Base-by-base conservation (phyloP, 2,113 vertebrate species). In the Origma solitaria region DNA sequence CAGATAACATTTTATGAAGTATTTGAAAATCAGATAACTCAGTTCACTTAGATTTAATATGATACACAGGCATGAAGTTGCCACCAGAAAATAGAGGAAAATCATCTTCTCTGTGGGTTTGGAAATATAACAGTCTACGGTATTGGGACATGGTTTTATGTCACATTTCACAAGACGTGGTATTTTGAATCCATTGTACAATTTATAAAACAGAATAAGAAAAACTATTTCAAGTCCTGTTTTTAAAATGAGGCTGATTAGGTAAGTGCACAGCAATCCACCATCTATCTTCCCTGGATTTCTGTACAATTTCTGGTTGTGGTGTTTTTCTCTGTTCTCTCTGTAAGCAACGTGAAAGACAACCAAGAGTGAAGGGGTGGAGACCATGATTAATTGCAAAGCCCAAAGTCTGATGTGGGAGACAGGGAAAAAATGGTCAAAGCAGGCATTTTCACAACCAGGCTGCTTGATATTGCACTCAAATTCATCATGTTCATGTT, bases 381-480 rank as follows among this genome's bases (percentile, higher is more conserved):
- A 99, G 72, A 99, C 99, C 97, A 98, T 92, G 90, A 99, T 99
- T 62, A 99, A 98, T 88, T 99, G 99, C 86, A 99, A 96, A 31
- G 99, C 98, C 99, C 98, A 99, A 77, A 99, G 98, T 16, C 98
- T 98, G 44, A 97, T 95, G 78, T 99, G 99, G 15, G 98, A 99
- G 50, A 99, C 92, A 21, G 99, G 99, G 94, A 99, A 99, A 96
- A 99, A 99, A 86, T 97, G 95, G 96, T 99, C 99, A 95, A 98
- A 99, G 96, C 99, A 99, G 44, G 98, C 97, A 51, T 98, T 99
- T 96, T 98, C 98, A 72, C 99, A 99, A 33, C 99, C 99, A 3
- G 99, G 98, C 96, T 99, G 99, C 87, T 93, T 92, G 38, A 97
- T 98, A 94, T 98, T 99, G 88, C 99, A 99, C 47, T 98, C 95